These are phyloP conservation scores for Zosterops hypoxanthus DNA, from an alignment of 2,113 vertebrate genomes.

Conservation along the genomic window DNA sequence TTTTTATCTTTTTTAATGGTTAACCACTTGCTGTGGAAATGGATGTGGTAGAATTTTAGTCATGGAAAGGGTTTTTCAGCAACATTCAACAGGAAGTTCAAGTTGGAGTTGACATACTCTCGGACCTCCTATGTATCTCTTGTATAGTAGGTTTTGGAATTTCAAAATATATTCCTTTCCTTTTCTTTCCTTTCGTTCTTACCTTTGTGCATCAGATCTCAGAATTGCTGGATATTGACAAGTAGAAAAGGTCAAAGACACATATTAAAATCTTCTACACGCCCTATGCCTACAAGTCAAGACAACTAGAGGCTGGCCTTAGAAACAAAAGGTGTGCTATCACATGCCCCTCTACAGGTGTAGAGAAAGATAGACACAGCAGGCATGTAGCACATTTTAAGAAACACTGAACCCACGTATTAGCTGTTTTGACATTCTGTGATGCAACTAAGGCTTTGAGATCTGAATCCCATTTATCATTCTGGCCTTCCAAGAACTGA, in stretches of 20 bases:
- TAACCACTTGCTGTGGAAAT: neutral
- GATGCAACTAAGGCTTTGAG: constrained; percentile 10
- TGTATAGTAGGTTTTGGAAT: neutral
- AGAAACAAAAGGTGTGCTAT: neutral
- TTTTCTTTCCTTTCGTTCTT: neutral
- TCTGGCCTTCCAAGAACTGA: constrained; percentile 38
- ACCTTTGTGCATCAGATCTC: neutral
- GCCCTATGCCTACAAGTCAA: neutral
- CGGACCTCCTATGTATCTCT: neutral
- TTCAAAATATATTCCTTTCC: neutral
- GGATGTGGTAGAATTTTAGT: neutral
- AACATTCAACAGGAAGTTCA: neutral
- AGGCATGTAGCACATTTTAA: neutral
- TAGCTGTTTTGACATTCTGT: constrained; percentile 24
- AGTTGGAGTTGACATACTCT: neutral
- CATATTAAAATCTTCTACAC: neutral
- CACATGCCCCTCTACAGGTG: neutral
- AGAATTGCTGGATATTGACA: neutral
- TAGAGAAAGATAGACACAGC: neutral
- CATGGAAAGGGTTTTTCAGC: neutral
- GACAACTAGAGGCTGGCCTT: neutral
- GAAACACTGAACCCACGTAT: neutral
- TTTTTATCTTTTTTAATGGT: neutral
- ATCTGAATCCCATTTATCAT: constrained; percentile 33
- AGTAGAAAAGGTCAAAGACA: neutral